Percentiles rank a stretch among this genome's conserved stretches.
phyloP scores from a whole-genome alignment of 2,113 vertebrate genomes.

The Sceloporus undulatus region DNA sequence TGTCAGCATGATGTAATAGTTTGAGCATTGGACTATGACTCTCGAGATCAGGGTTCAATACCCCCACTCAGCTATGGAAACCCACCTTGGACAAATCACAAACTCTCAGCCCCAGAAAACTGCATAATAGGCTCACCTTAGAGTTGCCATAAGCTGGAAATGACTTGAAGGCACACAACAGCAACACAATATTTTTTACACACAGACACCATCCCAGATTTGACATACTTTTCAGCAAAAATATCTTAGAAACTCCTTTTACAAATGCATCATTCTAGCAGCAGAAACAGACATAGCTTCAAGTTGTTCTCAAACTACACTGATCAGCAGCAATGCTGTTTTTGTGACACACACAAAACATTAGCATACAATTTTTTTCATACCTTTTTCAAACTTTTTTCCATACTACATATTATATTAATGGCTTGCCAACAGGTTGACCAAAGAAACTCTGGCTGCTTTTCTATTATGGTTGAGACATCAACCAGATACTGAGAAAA shows the following conservation, averaged over 20 bases:
- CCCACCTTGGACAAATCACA: too few species aligned
- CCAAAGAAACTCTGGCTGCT: slow-evolving; percentile 57
- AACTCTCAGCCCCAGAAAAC: too few species aligned
- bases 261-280: not conserved
- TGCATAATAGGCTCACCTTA: too few species aligned
- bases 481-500: slow-evolving; percentile 49
- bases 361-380: not conserved
- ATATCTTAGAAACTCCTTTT: not conserved
- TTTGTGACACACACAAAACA: too few species aligned
- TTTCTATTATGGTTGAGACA: slow-evolving; percentile 59
- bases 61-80: too few species aligned
- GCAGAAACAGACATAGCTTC: slow-evolving; percentile 33
- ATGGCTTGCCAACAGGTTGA: slow-evolving; percentile 17
- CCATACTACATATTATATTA: not conserved
- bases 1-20: not conserved
- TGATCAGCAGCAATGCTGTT: slow-evolving; percentile 13
- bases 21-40: too few species aligned
- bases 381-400: not conserved
- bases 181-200: not conserved
- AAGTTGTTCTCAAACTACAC: slow-evolving; percentile 39
- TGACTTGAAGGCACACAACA: too few species aligned
- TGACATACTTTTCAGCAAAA: not conserved
- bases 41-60: too few species aligned
- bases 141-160: too few species aligned
- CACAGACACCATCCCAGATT: slow-evolving; percentile 1